Evolutionary conservation across 2,888 invertebrate genomes (phyloP).

Genomic region (Hemithea aestivaria): DNA sequence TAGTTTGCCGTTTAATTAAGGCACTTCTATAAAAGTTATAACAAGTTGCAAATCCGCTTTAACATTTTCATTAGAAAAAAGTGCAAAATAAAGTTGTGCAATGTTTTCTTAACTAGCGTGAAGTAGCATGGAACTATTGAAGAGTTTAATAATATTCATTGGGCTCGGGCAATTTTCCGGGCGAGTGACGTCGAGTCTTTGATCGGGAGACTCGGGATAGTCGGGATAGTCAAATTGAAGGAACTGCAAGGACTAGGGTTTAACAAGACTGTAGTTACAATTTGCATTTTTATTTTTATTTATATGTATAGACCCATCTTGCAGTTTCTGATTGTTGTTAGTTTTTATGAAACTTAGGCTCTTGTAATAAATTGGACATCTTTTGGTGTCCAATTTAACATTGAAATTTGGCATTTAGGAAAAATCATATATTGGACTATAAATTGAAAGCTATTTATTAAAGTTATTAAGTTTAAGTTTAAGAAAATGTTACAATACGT

Average conservation of each 20-base stretch:
- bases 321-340: too few species aligned
- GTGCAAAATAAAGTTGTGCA: constrained; percentile 29
- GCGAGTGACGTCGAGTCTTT: constrained; percentile 70
- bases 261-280: constrained; percentile 34
- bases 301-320: too few species aligned
- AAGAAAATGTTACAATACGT: too few species aligned
- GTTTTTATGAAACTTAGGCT: not conserved
- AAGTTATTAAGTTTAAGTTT: too few species aligned
- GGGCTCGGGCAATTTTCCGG: constrained; percentile 76
- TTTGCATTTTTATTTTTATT: constrained; percentile 4
- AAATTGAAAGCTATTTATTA: too few species aligned
- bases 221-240: constrained; percentile 61
- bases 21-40: constrained; percentile 7
- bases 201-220: constrained; percentile 66
- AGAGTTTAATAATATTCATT: constrained; percentile 78
- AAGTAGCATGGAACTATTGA: constrained; percentile 69
- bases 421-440: too few species aligned
- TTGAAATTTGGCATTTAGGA: too few species aligned
- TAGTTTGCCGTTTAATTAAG: not conserved
- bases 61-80: constrained; percentile 8
- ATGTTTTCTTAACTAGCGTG: constrained; percentile 58
- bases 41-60: constrained; percentile 9
- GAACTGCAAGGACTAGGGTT: constrained; percentile 53
- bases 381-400: too few species aligned
- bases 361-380: too few species aligned